These are phyloP conservation scores for Chloropsis cyanopogon DNA, from an alignment of 2,113 vertebrate genomes.

Conservation along the genomic window DNA sequence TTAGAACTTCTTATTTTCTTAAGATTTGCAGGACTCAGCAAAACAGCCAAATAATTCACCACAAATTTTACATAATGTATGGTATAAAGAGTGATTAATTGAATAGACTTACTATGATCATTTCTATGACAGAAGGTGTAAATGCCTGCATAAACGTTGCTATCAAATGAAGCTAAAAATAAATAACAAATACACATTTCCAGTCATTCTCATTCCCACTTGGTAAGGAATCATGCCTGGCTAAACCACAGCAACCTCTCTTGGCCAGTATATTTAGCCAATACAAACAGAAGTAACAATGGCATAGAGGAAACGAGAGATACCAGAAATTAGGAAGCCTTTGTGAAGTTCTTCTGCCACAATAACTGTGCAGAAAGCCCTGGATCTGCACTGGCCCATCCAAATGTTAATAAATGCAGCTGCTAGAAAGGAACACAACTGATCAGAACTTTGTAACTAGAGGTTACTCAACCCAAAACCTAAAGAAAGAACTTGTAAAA, in stretches of 20 bases:
- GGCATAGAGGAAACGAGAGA: neutral
- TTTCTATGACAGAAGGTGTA: neutral
- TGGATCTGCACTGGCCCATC: neutral
- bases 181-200: neutral
- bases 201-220: neutral
- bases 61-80: neutral
- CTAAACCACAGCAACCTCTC: neutral
- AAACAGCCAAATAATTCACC: neutral
- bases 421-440: neutral
- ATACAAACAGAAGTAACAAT: neutral
- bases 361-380: neutral
- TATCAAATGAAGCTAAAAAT: neutral
- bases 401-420: neutral
- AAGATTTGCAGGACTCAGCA: neutral
- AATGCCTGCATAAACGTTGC: neutral
- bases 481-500: neutral
- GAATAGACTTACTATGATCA: neutral
- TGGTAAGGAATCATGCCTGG: neutral
- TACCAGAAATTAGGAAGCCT: neutral
- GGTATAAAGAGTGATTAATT: neutral
- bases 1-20: neutral
- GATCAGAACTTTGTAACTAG: neutral
- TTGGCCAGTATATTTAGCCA: neutral
- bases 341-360: neutral
- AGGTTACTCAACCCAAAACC: neutral